Conservation (phyloP, 2,888 invertebrate species). For the Sympetrum striolatum region DNA sequence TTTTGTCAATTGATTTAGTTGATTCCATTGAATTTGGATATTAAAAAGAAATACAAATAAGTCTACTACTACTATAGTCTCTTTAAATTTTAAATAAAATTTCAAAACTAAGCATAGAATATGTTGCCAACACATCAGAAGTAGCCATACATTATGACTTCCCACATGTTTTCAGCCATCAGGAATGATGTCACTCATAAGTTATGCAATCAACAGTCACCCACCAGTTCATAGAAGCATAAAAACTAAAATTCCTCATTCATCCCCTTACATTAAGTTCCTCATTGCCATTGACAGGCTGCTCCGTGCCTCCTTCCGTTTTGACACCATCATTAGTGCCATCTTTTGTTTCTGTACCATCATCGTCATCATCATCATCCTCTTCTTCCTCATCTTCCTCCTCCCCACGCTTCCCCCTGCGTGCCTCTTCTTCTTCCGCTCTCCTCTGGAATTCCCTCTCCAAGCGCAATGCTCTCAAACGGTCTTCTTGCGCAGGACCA, state of each 20-base stretch:
- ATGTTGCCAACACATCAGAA: too few species aligned
- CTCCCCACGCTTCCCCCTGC: conserved; percentile 61
- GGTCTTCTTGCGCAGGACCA: conserved; percentile 83
- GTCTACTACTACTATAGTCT: too few species aligned
- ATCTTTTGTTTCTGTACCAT: not conserved
- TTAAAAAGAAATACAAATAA: too few species aligned
- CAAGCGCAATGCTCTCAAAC: conserved; percentile 84
- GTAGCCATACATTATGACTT: too few species aligned
- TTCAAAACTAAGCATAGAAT: too few species aligned
- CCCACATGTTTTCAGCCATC: too few species aligned
- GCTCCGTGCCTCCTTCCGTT: not conserved
- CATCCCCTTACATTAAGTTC: conserved; percentile 27
- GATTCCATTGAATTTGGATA: too few species aligned
- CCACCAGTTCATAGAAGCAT: too few species aligned
- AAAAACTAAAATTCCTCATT: not conserved
- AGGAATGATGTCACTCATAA: too few species aligned
- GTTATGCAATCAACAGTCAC: too few species aligned
- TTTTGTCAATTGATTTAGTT: too few species aligned
- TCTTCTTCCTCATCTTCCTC: conserved; percentile 59
- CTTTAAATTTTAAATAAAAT: too few species aligned
- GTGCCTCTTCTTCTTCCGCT: conserved; percentile 78
- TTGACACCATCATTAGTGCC: not conserved
- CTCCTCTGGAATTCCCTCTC: conserved; percentile 93
- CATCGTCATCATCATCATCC: conserved; percentile 50
- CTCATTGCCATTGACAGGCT: not conserved